A percentile compares a stretch with the other conserved stretches of the same genome.
These are phyloP conservation scores for Pristionchus fissidentatus DNA, from an alignment of 2,888 invertebrate genomes.

Conservation along the genomic window DNA sequence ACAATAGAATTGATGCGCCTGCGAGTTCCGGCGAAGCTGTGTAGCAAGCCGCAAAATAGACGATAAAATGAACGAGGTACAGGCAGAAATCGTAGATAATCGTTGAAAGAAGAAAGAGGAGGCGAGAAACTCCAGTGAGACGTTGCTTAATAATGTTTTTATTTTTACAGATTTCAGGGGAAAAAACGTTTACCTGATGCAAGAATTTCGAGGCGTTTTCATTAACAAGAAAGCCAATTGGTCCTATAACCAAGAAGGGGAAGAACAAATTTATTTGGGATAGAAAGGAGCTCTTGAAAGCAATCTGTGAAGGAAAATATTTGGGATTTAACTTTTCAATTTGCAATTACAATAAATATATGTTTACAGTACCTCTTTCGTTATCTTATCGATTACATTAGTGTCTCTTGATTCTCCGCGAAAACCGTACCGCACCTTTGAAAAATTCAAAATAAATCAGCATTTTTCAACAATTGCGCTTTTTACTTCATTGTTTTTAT, in stretches of 20 bases:
- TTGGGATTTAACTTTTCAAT: not conserved
- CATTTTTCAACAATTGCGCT: too few relatives aligned
- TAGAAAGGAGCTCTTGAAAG: too few relatives aligned
- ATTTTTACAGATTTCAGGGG: too few relatives aligned
- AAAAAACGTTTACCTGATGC: too few relatives aligned
- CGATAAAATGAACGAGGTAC: not conserved
- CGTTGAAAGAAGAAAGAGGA: not conserved
- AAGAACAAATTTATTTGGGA: too few relatives aligned
- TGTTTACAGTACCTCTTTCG: not conserved
- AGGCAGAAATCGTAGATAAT: not conserved
- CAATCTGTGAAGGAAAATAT: too few relatives aligned
- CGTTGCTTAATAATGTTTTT: too few relatives aligned
- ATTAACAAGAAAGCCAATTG: not conserved
- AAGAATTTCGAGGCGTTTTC: not conserved
- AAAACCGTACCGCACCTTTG: too few relatives aligned
- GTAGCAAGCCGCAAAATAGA: not conserved
- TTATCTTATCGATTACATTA: not conserved
- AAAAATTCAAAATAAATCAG: too few relatives aligned
- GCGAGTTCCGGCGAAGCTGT: not conserved
- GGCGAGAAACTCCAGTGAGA: not conserved
- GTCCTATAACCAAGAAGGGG: slow-evolving; percentile 3
- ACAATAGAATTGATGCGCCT: not conserved
- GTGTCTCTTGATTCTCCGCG: too few relatives aligned
- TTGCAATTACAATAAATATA: not conserved
- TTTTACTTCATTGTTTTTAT: too few relatives aligned